Base-by-base conservation (phyloP, 2,888 invertebrate genomes). In the Tortrix viridana region DNA sequence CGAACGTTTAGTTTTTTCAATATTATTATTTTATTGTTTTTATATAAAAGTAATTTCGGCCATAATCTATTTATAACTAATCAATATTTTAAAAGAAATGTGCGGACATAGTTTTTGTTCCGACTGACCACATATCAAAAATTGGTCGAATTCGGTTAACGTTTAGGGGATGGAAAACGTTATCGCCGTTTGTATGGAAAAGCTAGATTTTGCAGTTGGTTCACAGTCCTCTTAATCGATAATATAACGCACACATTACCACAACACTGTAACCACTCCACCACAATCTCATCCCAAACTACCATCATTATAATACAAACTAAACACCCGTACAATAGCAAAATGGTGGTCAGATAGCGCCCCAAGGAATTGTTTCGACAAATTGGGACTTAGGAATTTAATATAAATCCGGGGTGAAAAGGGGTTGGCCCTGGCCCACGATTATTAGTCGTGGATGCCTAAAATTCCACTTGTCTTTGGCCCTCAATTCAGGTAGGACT, bases 311-410 rank as follows among this genome's bases (percentile, higher is more conserved):
- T 52, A 56, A 19, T 26, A 61, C 46, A 16, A 22, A 60, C 59
- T 62, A 52, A 62, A 52, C 52, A 52, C 50, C 22, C 56, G 53
- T 18, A 46, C 32, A 79, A 80, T 85, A 88, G 85, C 84, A 86
- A 85, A 88, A 86, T 81, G 79, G 81, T 77, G 76, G 81, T 79
- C 75, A 79, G 77, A 77, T 79, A 73, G 71, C 76, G 60, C 78
- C 78, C 77, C 76, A 80, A 77, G 81, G 82, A 76, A 85, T 86
- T 87, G 86, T 89, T 88, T 85, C 85, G 78, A 80, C 82, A 84
- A 89, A 88, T 88, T 88, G 84, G 83, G 77, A 80, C 78, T 81
- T 79, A 88, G 89, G 89, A 89, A 89, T 89, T 89, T 89, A 89
- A 89, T 89, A 89, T 89, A 89, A 89, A 89, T 87, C 88, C 84